These are phyloP conservation scores for Berghia stephanieae DNA, from an alignment of 1,140 invertebrate species.

Conservation along the genomic window DNA sequence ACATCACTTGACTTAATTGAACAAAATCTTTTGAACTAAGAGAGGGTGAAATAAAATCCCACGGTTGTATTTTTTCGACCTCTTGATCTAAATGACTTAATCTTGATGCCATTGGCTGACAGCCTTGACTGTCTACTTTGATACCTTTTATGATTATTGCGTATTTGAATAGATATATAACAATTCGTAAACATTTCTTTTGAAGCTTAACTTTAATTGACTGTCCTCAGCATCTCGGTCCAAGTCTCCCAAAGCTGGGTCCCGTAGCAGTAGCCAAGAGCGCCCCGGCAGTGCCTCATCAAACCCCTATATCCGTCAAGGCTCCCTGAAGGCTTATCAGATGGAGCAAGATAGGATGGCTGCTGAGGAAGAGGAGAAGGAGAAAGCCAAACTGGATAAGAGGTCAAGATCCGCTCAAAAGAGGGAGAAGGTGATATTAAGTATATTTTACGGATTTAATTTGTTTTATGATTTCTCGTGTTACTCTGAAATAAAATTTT, in stretches of 20 bases:
- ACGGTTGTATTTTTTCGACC: too few species aligned
- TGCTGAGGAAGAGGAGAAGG: conserved; percentile 61
- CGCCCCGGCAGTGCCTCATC: conserved; percentile 36
- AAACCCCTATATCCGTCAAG: conserved; percentile 55
- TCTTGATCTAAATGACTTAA: too few species aligned
- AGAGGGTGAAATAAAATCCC: too few species aligned
- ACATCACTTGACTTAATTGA: too few species aligned
- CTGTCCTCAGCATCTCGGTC: conserved; percentile 40
- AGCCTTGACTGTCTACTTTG: too few species aligned
- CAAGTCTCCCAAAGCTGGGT: conserved; percentile 54
- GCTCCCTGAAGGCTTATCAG: conserved; percentile 64
- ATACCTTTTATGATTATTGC: too few species aligned
- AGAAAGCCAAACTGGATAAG: conserved; percentile 52
- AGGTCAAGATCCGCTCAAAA: conserved; percentile 48
- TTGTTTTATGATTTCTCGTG: not conserved
- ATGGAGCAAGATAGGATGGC: conserved; percentile 57
- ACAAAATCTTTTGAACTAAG: too few species aligned
- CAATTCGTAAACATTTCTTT: too few species aligned
- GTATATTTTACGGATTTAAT: not conserved
- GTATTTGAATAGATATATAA: too few species aligned
- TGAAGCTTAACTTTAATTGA: too few species aligned
- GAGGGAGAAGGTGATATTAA: conserved; percentile 43
- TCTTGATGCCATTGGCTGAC: too few species aligned
- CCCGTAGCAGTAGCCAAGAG: conserved; percentile 50
- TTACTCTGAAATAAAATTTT: conserved; percentile 3